Evolutionary conservation across 2,113 vertebrate genomes (phyloP).

Genomic region (Hippolais icterina): DNA sequence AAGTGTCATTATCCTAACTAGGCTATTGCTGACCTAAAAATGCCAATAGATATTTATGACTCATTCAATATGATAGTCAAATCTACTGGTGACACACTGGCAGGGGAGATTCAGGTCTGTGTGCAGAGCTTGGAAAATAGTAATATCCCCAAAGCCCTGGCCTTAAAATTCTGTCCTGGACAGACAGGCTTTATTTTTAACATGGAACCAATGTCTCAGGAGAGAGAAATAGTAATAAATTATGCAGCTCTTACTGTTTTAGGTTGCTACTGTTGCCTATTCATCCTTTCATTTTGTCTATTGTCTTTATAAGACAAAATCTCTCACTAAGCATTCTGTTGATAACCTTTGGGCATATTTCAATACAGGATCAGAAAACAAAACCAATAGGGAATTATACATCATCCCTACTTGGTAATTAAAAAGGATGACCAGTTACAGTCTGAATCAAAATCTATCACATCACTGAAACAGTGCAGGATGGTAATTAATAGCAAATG

Average conservation of each 20-base stretch:
- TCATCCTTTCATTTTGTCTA: neutral
- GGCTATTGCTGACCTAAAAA: neutral
- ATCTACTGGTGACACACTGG: neutral
- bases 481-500: neutral
- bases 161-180: neutral
- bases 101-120: neutral
- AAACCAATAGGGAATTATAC: neutral
- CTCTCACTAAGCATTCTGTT: neutral
- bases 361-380: neutral
- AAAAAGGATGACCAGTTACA: neutral
- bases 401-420: neutral
- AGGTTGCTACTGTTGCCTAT: neutral
- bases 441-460: neutral
- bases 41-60: neutral
- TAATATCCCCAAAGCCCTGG: neutral
- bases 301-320: neutral
- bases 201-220: neutral
- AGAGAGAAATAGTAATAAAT: neutral
- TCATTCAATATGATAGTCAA: fast-evolving
- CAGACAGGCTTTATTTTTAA: neutral
- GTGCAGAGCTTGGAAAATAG: neutral
- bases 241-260: neutral
- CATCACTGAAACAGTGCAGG: neutral
- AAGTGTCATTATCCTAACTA: neutral
- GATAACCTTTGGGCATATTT: neutral